Conservation (phyloP, 2,113 vertebrate species). For the Conger conger region DNA sequence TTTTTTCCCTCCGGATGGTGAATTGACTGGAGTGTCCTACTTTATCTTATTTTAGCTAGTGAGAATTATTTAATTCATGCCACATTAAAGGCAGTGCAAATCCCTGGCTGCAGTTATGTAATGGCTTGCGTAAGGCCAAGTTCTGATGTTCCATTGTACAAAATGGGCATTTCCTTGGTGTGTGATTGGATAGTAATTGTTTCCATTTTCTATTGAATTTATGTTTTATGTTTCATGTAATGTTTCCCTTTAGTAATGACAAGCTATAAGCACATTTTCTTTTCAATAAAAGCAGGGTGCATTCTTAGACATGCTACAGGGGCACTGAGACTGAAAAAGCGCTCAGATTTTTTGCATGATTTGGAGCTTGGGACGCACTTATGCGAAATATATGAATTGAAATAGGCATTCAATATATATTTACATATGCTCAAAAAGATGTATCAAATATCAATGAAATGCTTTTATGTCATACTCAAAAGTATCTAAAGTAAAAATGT, state of each 20-base stretch:
- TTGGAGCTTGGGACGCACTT: neutral
- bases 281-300: neutral
- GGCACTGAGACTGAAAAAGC: neutral
- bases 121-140: neutral
- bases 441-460: too few relatives aligned
- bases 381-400: neutral
- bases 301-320: neutral
- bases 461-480: too few relatives aligned
- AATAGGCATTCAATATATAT: too few relatives aligned
- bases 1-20: neutral
- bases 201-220: neutral
- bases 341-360: neutral
- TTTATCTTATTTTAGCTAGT: constrained; percentile 3
- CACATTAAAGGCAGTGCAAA: neutral
- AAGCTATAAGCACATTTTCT: neutral
- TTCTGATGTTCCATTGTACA: neutral
- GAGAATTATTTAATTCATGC: neutral
- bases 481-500: too few relatives aligned
- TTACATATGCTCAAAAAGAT: too few relatives aligned
- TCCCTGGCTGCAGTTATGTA: constrained; percentile 14
- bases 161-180: neutral
- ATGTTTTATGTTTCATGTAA: neutral
- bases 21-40: constrained; percentile 2
- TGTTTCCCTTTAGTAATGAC: neutral
- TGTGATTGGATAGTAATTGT: neutral